Percentiles rank a stretch among this genome's conserved stretches.
Conservation (phyloP, 92 coral and sea anemone species). For the Phenganax subtilis region DNA sequence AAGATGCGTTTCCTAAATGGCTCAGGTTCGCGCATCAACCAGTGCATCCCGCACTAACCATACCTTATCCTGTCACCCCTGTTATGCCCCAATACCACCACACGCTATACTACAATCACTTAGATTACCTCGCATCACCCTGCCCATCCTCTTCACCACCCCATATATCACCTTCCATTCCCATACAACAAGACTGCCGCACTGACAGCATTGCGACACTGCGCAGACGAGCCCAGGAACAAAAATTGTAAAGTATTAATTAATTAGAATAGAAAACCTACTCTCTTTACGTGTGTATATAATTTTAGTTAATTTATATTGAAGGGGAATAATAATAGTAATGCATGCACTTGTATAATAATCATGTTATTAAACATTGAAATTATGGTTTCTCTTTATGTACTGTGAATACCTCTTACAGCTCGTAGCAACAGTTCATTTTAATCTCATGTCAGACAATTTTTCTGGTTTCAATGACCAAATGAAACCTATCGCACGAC, state of each 20-base stretch:
- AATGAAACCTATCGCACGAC: no score
- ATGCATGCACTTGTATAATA: not conserved
- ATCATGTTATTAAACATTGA: not conserved
- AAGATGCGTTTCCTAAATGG: conserved; percentile 50
- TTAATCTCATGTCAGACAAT: no score
- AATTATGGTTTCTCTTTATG: not conserved
- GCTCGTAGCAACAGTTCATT: no score
- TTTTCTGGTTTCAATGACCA: no score
- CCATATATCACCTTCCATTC: conserved; percentile 43
- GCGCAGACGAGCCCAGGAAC: conserved; percentile 82
- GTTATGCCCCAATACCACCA: conserved; percentile 47
- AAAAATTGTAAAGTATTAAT: conserved; percentile 27
- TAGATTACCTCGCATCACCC: conserved; percentile 46
- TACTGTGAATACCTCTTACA: not conserved
- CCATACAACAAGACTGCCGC: conserved; percentile 64
- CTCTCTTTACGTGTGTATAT: not conserved
- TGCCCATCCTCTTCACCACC: conserved; percentile 55
- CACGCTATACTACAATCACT: conserved; percentile 41
- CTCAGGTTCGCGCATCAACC: conserved; percentile 36
- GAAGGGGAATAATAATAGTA: not conserved
- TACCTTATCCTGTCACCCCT: conserved; percentile 38
- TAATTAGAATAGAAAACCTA: not conserved
- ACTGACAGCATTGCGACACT: conserved; percentile 83
- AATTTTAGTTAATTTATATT: conserved; percentile 1
- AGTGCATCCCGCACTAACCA: conserved; percentile 41